Evolutionary conservation across 2,113 vertebrate genomes (phyloP).

Genomic region (Enhydra lutris): DNA sequence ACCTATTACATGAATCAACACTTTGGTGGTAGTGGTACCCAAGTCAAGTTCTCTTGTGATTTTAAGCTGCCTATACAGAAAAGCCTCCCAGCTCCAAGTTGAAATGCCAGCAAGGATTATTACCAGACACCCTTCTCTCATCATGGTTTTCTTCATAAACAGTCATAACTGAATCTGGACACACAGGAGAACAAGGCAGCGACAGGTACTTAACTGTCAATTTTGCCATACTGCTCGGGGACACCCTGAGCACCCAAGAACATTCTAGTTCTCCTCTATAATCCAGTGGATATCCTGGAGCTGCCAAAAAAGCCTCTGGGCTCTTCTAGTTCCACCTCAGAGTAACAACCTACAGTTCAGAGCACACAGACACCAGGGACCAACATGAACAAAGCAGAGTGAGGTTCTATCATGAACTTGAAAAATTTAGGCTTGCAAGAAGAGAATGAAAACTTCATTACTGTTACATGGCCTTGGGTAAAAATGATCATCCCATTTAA

Average conservation of each 20-base stretch:
- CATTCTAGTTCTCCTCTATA: background rate
- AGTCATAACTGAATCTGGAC: background rate
- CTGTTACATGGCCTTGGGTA: background rate
- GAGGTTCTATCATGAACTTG: background rate
- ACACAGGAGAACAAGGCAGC: background rate
- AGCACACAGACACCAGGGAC: background rate
- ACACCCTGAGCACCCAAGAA: background rate
- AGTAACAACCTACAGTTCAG: background rate
- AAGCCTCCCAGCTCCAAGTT: background rate
- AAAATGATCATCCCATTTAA: background rate
- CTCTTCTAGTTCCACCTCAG: background rate
- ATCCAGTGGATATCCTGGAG: background rate
- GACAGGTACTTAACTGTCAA: background rate
- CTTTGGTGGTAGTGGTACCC: background rate
- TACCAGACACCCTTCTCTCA: background rate
- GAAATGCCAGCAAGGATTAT: background rate
- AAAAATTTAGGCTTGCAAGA: background rate
- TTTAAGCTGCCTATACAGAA: background rate
- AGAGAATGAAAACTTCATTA: background rate
- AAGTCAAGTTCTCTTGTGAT: background rate
- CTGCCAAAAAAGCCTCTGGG: background rate
- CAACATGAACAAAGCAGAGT: background rate
- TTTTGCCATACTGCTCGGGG: background rate
- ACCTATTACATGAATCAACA: background rate
- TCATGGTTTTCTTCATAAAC: background rate